These are phyloP conservation scores for Thunnus maccoyii DNA, from an alignment of 2,113 vertebrate species.

Conservation along the genomic window DNA sequence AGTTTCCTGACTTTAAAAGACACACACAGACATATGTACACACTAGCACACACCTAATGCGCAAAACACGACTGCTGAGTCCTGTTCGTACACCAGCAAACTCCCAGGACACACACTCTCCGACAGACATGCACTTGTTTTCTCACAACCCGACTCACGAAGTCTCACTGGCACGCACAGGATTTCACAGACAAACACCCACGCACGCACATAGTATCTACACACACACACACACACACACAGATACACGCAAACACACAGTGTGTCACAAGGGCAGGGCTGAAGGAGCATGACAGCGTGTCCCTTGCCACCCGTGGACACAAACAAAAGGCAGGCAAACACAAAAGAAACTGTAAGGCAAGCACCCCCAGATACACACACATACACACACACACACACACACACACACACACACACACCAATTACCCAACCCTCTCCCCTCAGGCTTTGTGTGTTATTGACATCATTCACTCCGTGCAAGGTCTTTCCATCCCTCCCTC, in stretches of 20 bases:
- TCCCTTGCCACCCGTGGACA: constrained; percentile 73
- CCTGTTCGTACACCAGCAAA: constrained; percentile 40
- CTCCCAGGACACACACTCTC: constrained; percentile 50
- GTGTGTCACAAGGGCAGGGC: constrained; percentile 50
- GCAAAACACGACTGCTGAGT: constrained; percentile 19
- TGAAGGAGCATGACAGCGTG: constrained; percentile 71
- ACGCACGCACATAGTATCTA: constrained; percentile 11
- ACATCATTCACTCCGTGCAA: constrained; percentile 76
- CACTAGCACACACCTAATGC: constrained; percentile 13
- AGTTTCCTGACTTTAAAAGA: neutral
- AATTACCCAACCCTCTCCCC: constrained; percentile 55
- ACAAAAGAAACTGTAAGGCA: constrained; percentile 69
- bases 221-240: constrained; percentile 18
- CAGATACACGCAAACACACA: constrained; percentile 29
- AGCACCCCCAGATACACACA: constrained; percentile 32
- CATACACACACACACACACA: constrained; percentile 39
- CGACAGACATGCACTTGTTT: constrained; percentile 66
- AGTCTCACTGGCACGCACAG: constrained; percentile 66
- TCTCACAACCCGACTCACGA: constrained; percentile 59
- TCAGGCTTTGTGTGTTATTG: constrained; percentile 74
- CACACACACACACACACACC: constrained; percentile 43
- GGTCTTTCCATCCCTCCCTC: constrained; percentile 65
- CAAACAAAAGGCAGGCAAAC: constrained; percentile 72
- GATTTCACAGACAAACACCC: constrained; percentile 54
- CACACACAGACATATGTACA: neutral